Percentiles rank a stretch among this genome's conserved stretches.
These are phyloP conservation scores for Solea solea DNA, from an alignment of 2,113 vertebrate species.

Conservation along the genomic window DNA sequence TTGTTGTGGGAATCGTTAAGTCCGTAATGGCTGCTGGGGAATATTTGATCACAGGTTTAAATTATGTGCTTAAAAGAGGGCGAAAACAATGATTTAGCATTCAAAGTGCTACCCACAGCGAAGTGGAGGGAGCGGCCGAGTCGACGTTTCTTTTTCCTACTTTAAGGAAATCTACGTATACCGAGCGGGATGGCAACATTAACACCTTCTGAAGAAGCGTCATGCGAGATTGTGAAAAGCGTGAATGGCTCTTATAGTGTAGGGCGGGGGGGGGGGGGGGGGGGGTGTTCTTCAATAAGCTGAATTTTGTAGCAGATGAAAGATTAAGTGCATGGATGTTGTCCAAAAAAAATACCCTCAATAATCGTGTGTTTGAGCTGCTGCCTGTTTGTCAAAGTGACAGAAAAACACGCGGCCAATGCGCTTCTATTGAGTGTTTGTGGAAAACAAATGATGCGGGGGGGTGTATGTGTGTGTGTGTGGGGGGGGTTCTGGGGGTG, in stretches of 20 bases:
- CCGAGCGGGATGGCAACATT: slow-evolving; percentile 47
- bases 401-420: slow-evolving; percentile 67
- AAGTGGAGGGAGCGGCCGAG: slow-evolving; percentile 44
- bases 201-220: slow-evolving; percentile 61
- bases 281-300: slow-evolving; percentile 59
- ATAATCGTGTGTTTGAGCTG: slow-evolving; percentile 68
- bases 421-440: slow-evolving; percentile 74
- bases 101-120: slow-evolving; percentile 66
- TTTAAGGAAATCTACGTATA: slow-evolving; percentile 49
- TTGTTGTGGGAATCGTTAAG: slow-evolving; percentile 67
- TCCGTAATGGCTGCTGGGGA: slow-evolving; percentile 66
- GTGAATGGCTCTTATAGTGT: slow-evolving; percentile 57
- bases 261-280: background rate
- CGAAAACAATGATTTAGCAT: slow-evolving; percentile 72
- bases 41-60: slow-evolving; percentile 71
- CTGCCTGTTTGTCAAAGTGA: slow-evolving; percentile 76
- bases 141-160: slow-evolving; percentile 30
- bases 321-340: slow-evolving; percentile 77
- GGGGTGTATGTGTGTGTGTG: slow-evolving; percentile 2
- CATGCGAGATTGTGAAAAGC: slow-evolving; percentile 56
- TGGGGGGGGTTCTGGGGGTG: background rate
- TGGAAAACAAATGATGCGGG: slow-evolving; percentile 66
- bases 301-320: slow-evolving; percentile 75
- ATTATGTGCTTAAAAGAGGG: slow-evolving; percentile 60
- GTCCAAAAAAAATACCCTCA: slow-evolving; percentile 77